Evolutionary conservation across 1,140 invertebrate genomes (phyloP).

Genomic region (Panagrolaimus sp.): DNA sequence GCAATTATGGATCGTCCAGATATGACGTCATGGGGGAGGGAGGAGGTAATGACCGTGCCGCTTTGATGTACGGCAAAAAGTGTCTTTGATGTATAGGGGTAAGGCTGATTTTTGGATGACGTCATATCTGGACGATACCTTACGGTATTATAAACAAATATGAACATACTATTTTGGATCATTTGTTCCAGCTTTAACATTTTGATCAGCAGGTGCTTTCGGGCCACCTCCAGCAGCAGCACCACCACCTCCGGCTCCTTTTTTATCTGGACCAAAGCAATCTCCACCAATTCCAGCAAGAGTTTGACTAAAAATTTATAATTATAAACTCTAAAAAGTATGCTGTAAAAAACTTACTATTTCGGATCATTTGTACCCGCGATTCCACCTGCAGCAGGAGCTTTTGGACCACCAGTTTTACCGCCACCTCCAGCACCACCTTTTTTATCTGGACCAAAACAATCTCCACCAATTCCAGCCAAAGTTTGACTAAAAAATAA

Average conservation of each 20-base stretch:
- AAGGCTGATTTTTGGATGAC: too few species aligned
- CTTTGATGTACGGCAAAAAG: too few species aligned
- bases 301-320: not conserved
- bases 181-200: not conserved
- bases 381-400: not conserved
- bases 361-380: conserved; percentile 12
- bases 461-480: conserved; percentile 4
- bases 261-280: conserved; percentile 9
- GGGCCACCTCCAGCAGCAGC: not conserved
- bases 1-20: too few species aligned
- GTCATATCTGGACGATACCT: conserved; percentile 17
- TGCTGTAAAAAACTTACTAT: not conserved
- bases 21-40: too few species aligned
- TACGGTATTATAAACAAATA: not conserved
- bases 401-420: not conserved
- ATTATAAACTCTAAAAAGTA: too few species aligned
- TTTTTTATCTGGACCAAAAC: conserved; percentile 4
- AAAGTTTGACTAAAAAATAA: not conserved
- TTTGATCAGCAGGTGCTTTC: not conserved
- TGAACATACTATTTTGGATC: not conserved
- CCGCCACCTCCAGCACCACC: not conserved
- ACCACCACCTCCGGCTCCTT: not conserved
- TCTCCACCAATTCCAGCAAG: not conserved
- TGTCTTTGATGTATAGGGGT: too few species aligned
- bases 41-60: too few species aligned